Evolutionary conservation across 2,888 invertebrate genomes (phyloP).

Genomic region (Galerucella nymphaeae): DNA sequence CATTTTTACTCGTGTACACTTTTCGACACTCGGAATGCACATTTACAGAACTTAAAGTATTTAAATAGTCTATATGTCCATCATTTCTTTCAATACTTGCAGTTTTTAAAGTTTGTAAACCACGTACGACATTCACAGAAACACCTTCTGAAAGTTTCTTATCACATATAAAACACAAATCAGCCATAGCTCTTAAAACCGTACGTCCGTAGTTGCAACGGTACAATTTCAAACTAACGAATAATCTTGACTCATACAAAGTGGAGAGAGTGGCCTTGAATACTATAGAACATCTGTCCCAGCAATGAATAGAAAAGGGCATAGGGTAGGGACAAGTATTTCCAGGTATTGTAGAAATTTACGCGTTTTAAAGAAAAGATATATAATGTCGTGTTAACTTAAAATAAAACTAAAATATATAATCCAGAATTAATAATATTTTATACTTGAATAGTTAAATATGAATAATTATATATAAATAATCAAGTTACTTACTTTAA

Average conservation of each 20-base stretch:
- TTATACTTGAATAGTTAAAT: background rate
- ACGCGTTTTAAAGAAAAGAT: background rate
- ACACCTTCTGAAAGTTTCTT: constrained; percentile 38
- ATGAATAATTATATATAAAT: background rate
- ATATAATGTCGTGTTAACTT: constrained; percentile 8
- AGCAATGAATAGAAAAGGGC: background rate
- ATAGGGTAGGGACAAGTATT: background rate
- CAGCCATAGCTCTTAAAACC: constrained; percentile 4
- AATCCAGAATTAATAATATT: constrained; percentile 7
- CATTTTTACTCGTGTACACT: constrained; percentile 36
- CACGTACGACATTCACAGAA: constrained; percentile 33
- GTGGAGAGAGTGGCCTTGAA: constrained; percentile 2
- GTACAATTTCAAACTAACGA: background rate
- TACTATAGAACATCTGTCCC: background rate
- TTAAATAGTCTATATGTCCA: constrained; percentile 18
- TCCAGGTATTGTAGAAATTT: background rate
- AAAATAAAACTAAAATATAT: constrained; percentile 3
- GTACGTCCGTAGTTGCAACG: constrained; percentile 1
- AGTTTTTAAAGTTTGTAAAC: constrained; percentile 18
- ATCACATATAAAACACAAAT: constrained; percentile 41
- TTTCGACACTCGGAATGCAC: constrained; percentile 21
- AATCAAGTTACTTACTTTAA: background rate
- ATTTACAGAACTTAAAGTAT: constrained; percentile 20
- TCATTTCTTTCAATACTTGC: constrained; percentile 18
- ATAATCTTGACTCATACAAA: constrained; percentile 6